Evolutionary conservation across 2,113 vertebrate genomes (phyloP), one percentile per base, ranked within the genome.

Genomic region (Lonchura striata): DNA sequence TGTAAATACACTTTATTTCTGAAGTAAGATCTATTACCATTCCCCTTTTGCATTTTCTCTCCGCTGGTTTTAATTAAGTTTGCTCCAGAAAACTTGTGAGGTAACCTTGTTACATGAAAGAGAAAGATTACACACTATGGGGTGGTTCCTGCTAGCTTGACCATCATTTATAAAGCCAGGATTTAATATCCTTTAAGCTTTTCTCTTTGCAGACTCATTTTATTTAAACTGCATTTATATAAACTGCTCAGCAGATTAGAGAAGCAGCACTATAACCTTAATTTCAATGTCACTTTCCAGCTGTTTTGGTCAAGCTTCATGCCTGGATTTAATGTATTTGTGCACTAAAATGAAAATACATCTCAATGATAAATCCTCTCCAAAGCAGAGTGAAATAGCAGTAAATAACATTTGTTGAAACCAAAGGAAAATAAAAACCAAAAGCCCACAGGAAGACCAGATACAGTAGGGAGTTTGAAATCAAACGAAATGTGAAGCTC

Each of bases 181-280:
- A 93, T 94, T 97, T 97, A 96, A 93, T 92, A 96, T 90, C 60
- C 39, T 91, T 95, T 90, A 96, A 96, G 84, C 90, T 82, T 95
- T 93, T 93, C 71, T 94, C 28, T 97, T 97, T 93, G 70, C 77
- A 95, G 88, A 80, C 60, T 86, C 47, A 91, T 95, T 97, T 96
- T 97, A 97, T 97, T 96, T 97, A 97, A 95, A 96, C 89, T 90
- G 71, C 93, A 92, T 97, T 92, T 95, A 85, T 96, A 96, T 90
- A 96, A 95, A 97, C 87, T 94, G 88, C 79, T 95, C 65, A 91
- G 72, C 56, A 68, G 61, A 97, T 96, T 97, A 97, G 94, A 96
- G 66, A 89, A 37, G 35, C 84, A 93, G 63, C 93, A 95, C 78
- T 77, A 91, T 88, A 88, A 57, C 83, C 72, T 97, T 96, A 87